phyloP scores from a whole-genome alignment of 2,888 invertebrate genomes.

The Eudasyphora cyanicolor region DNA sequence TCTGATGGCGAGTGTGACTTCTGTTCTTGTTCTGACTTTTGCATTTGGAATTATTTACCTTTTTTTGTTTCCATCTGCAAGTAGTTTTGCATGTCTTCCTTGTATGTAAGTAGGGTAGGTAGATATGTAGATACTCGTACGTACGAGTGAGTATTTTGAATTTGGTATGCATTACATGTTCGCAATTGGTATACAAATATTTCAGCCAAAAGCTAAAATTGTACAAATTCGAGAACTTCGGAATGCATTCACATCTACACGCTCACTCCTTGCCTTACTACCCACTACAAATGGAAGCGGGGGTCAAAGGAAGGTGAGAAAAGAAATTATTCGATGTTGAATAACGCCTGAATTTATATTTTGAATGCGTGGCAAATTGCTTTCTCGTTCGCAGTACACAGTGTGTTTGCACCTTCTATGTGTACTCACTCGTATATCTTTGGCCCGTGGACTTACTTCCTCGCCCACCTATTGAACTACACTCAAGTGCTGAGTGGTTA shows the following conservation, averaged over 20 bases:
- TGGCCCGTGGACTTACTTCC: neutral
- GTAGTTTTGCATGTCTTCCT: conserved; percentile 52
- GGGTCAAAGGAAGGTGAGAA: too few species aligned
- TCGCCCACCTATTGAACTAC: conserved; percentile 18
- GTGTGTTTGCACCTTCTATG: conserved; percentile 6
- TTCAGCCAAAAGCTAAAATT: conserved; percentile 3
- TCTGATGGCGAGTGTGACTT: conserved; percentile 42
- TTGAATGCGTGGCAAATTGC: conserved; percentile 60
- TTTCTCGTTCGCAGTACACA: conserved; percentile 23
- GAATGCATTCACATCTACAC: neutral
- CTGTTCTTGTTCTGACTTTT: neutral
- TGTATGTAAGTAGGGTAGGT: too few species aligned
- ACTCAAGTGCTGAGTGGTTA: conserved; percentile 56
- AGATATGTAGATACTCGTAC: too few species aligned
- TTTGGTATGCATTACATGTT: conserved; percentile 63
- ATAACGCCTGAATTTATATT: conserved; percentile 60
- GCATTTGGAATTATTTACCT: conserved; percentile 23
- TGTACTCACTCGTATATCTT: too few species aligned
- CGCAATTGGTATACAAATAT: neutral
- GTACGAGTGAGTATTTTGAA: too few species aligned
- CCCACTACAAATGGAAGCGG: neutral
- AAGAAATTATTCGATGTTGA: conserved; percentile 53
- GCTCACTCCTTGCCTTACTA: too few species aligned
- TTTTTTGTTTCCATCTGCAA: conserved; percentile 42
- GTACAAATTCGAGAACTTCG: conserved; percentile 52